phyloP scores from a whole-genome alignment of 2,888 invertebrate genomes.

The Anodontia alba region DNA sequence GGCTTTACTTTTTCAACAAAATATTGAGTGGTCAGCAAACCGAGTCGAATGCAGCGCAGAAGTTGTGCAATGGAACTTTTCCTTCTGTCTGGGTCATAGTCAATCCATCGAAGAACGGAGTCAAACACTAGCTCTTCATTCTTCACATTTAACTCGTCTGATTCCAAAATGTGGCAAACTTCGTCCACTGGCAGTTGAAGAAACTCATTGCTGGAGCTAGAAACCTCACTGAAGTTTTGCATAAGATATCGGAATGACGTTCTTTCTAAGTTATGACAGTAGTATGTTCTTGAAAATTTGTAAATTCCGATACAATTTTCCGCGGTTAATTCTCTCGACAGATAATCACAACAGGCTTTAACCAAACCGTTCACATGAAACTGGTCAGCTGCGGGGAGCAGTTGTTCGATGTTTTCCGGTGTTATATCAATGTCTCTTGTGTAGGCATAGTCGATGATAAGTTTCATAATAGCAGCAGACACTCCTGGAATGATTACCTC shows the following conservation, averaged over 20 bases:
- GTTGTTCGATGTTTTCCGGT: constrained; percentile 90
- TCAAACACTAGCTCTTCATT: constrained; percentile 84
- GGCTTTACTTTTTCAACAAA: constrained; percentile 92
- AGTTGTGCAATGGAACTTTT: constrained; percentile 90
- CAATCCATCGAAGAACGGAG: constrained; percentile 91
- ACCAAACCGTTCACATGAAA: constrained; percentile 93
- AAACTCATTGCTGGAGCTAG: constrained; percentile 76
- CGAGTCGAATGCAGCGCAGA: constrained; percentile 81
- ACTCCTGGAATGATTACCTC: constrained; percentile 85
- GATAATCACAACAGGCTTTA: constrained; percentile 92
- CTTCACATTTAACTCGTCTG: constrained; percentile 83
- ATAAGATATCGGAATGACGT: constrained; percentile 90
- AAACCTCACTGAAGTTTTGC: constrained; percentile 80
- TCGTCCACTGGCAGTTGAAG: constrained; percentile 86
- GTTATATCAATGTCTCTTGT: constrained; percentile 91
- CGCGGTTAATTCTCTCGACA: constrained; percentile 89
- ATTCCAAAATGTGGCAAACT: constrained; percentile 72
- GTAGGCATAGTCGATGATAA: constrained; percentile 94
- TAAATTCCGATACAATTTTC: constrained; percentile 94
- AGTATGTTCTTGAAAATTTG: constrained; percentile 92
- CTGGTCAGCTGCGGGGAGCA: constrained; percentile 93
- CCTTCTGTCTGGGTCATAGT: constrained; percentile 90
- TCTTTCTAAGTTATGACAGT: constrained; percentile 90
- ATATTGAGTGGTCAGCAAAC: constrained; percentile 93
- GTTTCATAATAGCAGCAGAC: constrained; percentile 90